Conservation (phyloP, 2,797 vertebrate genomes). For the Alectoris magna region DNA sequence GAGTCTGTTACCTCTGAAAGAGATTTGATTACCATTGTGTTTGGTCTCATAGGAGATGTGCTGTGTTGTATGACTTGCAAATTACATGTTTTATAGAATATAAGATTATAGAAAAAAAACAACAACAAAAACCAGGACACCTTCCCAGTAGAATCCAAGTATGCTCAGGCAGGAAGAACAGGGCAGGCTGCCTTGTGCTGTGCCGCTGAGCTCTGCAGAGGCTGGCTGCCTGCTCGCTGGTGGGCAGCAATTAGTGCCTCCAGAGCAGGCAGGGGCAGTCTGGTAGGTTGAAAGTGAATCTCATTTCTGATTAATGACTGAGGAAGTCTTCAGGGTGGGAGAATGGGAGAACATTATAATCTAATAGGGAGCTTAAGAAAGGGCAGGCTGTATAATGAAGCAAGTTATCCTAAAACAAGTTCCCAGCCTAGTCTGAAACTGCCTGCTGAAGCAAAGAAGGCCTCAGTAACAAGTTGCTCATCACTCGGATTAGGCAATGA, state of each 20-base stretch:
- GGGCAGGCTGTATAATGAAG: background rate
- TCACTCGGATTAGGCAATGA: background rate
- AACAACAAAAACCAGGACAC: background rate
- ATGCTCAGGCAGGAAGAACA: background rate
- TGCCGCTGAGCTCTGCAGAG: background rate
- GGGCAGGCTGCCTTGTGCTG: background rate
- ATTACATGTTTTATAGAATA: slow-evolving; percentile 1
- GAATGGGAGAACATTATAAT: slow-evolving; percentile 8
- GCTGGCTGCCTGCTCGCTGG: background rate
- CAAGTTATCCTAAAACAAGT: background rate
- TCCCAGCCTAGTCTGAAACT: background rate
- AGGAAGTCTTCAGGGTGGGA: slow-evolving; percentile 31
- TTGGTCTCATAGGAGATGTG: background rate
- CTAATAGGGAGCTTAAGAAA: slow-evolving; percentile 36
- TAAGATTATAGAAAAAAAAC: background rate
- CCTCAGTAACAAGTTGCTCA: background rate
- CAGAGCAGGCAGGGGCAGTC: slow-evolving; percentile 9
- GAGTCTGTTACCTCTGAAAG: background rate
- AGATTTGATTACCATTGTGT: background rate
- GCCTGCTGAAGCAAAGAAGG: background rate
- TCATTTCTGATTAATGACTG: slow-evolving; percentile 50
- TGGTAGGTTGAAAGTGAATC: slow-evolving; percentile 41
- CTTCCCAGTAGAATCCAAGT: background rate
- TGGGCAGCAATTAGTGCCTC: slow-evolving; percentile 36
- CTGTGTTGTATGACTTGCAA: background rate